Base-by-base conservation (phyloP, 2,797 vertebrate species). In the Melanogrammus aeglefinus region DNA sequence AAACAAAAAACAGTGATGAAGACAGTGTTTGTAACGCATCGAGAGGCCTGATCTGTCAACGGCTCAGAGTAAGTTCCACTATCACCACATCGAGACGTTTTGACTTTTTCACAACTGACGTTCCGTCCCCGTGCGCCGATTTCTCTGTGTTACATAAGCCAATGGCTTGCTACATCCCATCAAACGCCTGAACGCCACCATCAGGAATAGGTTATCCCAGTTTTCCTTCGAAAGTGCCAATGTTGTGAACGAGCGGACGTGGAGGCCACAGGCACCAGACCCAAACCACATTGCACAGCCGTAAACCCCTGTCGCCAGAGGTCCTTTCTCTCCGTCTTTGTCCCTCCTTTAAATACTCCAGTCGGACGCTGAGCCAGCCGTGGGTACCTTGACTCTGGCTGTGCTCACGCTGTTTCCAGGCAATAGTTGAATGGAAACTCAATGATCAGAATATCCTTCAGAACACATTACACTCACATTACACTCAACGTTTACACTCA, bases 381-480 rank as follows among this genome's bases (percentile, higher is more conserved):
- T 81, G 84, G 87, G 90, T 83, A 57, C 66, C 79, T 63, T n/a
- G 16, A 72, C 73, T 74, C 78, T 89, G 88, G 91, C 90, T 85
- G 74, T 73, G 72, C 81, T 83, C 21, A 74, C 76, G 79, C 81
- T 41, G 74, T 93, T 93, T 92, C 91, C 90, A 92, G 87, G 91
- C 81, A 77, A 82, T 80, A 82, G 83, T 77, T 86, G 89, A 81
- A 88, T 89, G 85, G 90, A 91, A 93, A 90, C 85, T 86, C 74
- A 88, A 89, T 86, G 81, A 91, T 85, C 82, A 88, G 86, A 88
- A 87, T 85, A 86, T 88, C 80, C 70, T 33, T 71, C 44, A 77
- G 31, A 80, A 39, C 29, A 80, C 31, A 70, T 69, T 72, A 86
- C 83, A 76, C 80, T 86, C 72, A 85, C 35, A 36, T 36, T 36